phyloP scores from a whole-genome alignment of 64 coral and sea anemone species.

The Pocillopora damicornis region DNA sequence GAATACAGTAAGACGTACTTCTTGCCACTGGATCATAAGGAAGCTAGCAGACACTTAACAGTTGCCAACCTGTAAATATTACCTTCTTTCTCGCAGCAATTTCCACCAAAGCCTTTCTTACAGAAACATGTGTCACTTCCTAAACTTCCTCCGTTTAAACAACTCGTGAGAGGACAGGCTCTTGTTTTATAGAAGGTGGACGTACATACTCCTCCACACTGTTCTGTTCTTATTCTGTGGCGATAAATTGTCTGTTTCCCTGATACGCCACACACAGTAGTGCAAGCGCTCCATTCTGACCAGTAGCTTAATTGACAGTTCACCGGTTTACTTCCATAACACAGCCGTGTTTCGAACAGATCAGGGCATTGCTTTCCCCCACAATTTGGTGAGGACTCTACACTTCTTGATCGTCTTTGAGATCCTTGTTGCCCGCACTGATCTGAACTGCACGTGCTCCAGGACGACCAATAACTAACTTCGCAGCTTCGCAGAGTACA shows the following conservation, averaged over 20 bases:
- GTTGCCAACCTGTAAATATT: no score
- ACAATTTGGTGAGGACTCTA: not conserved
- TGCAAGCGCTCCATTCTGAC: constrained; percentile 1
- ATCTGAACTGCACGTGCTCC: not conserved
- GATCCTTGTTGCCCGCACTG: not conserved
- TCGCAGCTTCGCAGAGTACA: not conserved
- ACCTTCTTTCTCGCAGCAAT: not conserved
- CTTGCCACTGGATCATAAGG: no score
- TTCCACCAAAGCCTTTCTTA: not conserved
- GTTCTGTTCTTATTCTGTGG: not conserved
- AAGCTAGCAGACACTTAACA: no score
- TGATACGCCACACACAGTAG: not conserved
- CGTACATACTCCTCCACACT: not conserved
- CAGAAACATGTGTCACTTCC: not conserved
- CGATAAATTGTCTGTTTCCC: not conserved
- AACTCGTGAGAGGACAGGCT: not conserved
- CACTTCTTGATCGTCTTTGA: not conserved
- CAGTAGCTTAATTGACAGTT: not conserved
- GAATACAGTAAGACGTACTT: no score
- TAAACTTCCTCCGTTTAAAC: constrained; percentile 9
- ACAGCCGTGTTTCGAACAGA: not conserved
- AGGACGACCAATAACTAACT: not conserved
- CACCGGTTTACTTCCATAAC: no score
- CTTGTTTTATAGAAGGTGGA: not conserved
- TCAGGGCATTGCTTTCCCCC: not conserved